Evolutionary conservation across 1,140 invertebrate genomes (phyloP).

Genomic region (Cardiocondyla obscurior): DNA sequence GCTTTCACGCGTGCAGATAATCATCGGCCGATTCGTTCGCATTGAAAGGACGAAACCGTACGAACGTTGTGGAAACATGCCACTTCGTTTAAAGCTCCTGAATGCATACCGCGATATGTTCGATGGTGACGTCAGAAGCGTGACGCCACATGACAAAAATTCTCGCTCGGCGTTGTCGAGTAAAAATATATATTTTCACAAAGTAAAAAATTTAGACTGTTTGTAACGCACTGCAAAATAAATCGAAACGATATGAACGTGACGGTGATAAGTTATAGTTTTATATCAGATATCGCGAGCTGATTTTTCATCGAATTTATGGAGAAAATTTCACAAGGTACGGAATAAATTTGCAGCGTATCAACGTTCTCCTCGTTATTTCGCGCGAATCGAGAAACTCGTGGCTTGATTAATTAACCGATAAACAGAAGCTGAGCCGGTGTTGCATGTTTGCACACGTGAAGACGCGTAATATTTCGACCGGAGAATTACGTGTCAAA

Average conservation of each 20-base stretch:
- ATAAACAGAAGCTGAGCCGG: neutral
- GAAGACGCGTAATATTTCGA: conserved; percentile 8
- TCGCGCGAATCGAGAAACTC: conserved; percentile 4
- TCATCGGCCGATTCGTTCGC: neutral
- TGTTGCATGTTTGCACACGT: neutral
- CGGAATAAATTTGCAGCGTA: neutral
- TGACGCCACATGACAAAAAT: too few relatives aligned
- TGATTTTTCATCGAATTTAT: neutral
- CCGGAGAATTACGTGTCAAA: neutral
- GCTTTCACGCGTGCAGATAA: conserved; percentile 49
- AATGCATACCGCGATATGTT: too few relatives aligned
- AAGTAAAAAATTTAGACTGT: too few relatives aligned
- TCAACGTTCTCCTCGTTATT: neutral
- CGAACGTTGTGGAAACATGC: neutral
- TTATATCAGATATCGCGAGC: too few relatives aligned
- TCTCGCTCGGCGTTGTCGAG: too few relatives aligned
- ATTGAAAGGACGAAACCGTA: neutral
- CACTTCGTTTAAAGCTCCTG: neutral
- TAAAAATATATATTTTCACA: too few relatives aligned
- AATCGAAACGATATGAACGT: too few relatives aligned
- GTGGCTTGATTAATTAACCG: conserved; percentile 7
- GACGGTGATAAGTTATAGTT: too few relatives aligned
- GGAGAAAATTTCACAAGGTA: neutral
- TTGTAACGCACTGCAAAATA: too few relatives aligned
- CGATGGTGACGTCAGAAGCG: too few relatives aligned